Evolutionary conservation across 2,888 invertebrate genomes (phyloP).

Genomic region (Prionchulus punctatus): DNA sequence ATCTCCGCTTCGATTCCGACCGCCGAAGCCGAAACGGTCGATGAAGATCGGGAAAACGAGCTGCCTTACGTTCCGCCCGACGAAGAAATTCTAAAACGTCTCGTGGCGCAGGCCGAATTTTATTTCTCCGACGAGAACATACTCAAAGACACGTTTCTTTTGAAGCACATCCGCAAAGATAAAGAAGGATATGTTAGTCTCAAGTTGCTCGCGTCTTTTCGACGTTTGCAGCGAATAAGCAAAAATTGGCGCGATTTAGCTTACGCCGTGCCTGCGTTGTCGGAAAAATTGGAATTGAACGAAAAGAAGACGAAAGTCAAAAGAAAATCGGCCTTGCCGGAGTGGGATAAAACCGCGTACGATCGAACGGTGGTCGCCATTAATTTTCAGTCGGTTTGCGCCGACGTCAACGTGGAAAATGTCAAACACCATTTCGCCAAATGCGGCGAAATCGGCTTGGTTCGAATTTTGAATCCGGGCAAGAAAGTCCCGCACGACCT

Average conservation of each 20-base stretch:
- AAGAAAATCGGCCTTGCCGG: too few species aligned
- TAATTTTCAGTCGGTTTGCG: too few species aligned
- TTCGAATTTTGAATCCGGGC: conserved; percentile 69
- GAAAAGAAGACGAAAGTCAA: too few species aligned
- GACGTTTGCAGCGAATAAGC: conserved; percentile 77
- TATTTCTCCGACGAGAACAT: conserved; percentile 91
- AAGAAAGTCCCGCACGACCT: conserved; percentile 78
- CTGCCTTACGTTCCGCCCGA: too few species aligned
- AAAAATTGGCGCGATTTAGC: conserved; percentile 87
- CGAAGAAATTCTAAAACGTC: conserved; percentile 37
- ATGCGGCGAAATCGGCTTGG: conserved; percentile 71
- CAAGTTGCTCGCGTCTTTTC: conserved; percentile 83
- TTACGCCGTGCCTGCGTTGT: conserved; percentile 59
- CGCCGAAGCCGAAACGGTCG: too few species aligned
- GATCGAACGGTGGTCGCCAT: too few species aligned
- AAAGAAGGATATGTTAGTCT: conserved; percentile 88
- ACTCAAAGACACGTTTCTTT: conserved; percentile 77
- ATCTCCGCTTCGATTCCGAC: too few species aligned
- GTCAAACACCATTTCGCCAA: too few species aligned
- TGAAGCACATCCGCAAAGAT: conserved; percentile 83
- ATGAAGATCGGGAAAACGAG: too few species aligned
- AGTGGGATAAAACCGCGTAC: too few species aligned
- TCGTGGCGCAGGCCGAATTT: conserved; percentile 74
- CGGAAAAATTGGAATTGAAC: too few species aligned
- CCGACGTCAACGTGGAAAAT: too few species aligned